Evolutionary conservation across 1,140 invertebrate species (phyloP).

Genomic region (Meloidogyne hapla): DNA sequence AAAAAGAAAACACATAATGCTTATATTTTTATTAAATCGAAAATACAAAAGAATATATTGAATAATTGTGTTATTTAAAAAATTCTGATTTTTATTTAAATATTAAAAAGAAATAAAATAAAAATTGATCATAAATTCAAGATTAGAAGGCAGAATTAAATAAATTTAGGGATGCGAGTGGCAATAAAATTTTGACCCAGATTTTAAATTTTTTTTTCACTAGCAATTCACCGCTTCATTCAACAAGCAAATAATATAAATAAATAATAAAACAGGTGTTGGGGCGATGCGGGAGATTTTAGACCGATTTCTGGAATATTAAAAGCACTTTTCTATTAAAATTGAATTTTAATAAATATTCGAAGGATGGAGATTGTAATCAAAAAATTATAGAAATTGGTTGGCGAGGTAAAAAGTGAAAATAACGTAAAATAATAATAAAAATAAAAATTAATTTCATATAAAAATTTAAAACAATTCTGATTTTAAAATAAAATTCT

Average conservation of each 20-base stretch:
- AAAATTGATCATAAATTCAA: not conserved
- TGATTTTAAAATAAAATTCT: no score
- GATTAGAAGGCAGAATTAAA: not conserved
- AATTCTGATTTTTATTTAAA: not conserved
- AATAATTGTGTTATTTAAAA: not conserved
- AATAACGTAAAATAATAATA: no score
- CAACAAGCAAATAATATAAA: constrained; percentile 3
- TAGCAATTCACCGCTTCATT: not conserved
- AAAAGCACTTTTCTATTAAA: not conserved
- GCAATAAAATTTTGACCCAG: constrained; percentile 2
- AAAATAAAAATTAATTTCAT: no score
- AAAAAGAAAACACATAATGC: no score
- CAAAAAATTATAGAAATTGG: no score
- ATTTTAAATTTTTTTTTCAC: not conserved
- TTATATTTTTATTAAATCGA: no score
- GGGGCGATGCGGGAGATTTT: not conserved
- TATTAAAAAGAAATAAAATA: not conserved
- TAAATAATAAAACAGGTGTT: not conserved
- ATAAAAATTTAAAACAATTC: no score
- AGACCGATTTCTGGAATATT: constrained; percentile 1
- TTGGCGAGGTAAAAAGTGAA: no score
- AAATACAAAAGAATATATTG: no score
- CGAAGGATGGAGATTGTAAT: no score
- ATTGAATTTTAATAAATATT: no score
- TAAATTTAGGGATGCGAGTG: not conserved